Evolutionary conservation across 2,113 vertebrate genomes (phyloP).

Genomic region (Piprites chloris): DNA sequence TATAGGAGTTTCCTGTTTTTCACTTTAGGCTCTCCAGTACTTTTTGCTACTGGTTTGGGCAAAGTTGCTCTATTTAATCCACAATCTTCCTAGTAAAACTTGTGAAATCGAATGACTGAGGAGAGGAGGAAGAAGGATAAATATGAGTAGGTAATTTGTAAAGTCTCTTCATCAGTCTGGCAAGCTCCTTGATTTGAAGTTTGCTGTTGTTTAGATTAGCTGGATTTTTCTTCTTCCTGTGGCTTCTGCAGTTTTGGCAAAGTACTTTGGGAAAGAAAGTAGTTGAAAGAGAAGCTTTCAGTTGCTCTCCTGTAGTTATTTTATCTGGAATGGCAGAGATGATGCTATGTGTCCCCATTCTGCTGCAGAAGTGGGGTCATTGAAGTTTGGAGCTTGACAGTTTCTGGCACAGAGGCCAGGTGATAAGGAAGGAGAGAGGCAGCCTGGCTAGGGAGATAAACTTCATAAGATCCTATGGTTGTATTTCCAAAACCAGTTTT

Average conservation of each 20-base stretch:
- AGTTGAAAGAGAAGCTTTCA: background rate
- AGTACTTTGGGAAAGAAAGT: background rate
- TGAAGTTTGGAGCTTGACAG: background rate
- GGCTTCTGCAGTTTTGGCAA: background rate
- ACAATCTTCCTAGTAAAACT: background rate
- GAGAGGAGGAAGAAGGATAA: background rate
- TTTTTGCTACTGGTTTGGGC: conserved; percentile 3
- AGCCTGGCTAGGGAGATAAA: background rate
- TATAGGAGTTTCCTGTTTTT: conserved; percentile 32
- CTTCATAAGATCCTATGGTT: background rate
- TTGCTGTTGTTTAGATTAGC: background rate
- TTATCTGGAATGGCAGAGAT: background rate
- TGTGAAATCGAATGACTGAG: background rate
- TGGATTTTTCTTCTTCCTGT: background rate
- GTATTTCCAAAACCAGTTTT: background rate
- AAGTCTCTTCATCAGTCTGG: background rate
- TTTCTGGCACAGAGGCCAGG: background rate
- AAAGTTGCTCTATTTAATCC: background rate
- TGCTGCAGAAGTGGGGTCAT: background rate
- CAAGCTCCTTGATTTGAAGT: background rate
- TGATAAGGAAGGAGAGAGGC: background rate
- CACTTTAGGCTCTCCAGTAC: background rate
- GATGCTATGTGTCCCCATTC: background rate
- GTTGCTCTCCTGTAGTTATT: background rate
- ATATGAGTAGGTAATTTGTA: background rate